phyloP scores from a whole-genome alignment of 2,113 vertebrate genomes.

The Erpornis zantholeuca region DNA sequence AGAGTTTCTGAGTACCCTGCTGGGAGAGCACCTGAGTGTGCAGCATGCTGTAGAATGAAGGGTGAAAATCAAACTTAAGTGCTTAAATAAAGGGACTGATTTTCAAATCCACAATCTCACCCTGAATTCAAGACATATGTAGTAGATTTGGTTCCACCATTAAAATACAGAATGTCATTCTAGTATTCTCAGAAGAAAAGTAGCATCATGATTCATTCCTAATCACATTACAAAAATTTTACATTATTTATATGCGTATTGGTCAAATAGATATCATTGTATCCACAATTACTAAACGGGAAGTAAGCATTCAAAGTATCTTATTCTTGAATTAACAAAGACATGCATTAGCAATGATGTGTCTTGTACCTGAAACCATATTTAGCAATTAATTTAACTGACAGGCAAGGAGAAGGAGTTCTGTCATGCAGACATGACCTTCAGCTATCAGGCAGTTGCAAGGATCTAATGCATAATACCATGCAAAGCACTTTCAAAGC shows the following conservation, averaged over 20 bases:
- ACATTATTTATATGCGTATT: not conserved
- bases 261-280: not conserved
- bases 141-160: not conserved
- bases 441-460: not conserved
- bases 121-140: not conserved
- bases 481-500: not conserved
- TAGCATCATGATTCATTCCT: not conserved
- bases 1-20: not conserved
- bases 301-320: not conserved
- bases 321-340: conserved; percentile 12
- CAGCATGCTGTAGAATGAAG: not conserved
- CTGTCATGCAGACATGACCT: not conserved
- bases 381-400: conserved; percentile 45
- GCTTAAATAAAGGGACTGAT: not conserved
- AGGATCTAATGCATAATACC: not conserved
- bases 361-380: not conserved
- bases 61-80: not conserved
- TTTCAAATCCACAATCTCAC: not conserved
- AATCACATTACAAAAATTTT: not conserved
- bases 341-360: not conserved
- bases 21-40: not conserved
- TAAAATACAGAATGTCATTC: not conserved
- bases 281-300: not conserved
- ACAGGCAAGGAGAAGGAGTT: not conserved
- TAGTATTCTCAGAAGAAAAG: not conserved